Evolutionary conservation across 2,113 vertebrate genomes (phyloP), one percentile per base, ranked within the genome.

Genomic region (Nansenia antarctica): DNA sequence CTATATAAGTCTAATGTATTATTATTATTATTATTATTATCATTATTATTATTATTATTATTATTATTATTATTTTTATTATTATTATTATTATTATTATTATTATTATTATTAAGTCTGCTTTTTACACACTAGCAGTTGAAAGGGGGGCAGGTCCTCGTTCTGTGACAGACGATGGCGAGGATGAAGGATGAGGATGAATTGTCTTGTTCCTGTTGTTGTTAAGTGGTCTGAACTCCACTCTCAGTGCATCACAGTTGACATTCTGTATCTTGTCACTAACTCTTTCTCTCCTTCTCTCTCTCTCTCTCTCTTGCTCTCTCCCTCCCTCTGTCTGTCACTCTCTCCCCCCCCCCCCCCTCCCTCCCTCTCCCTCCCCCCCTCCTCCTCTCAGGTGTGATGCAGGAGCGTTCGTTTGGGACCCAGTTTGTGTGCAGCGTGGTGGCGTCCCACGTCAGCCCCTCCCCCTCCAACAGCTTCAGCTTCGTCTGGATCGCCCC

Each of bases 351-450:
- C 47, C 29, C 59, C 45, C 53, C 34, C 14, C 29, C 32, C 8
- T 22, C 31, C 6, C 15, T n/a, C 11, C 15, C 12, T 53, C n/a
- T 29, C 24, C 49, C 11, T 37, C 39, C 24, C 14, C 14, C 29
- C 27, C 27, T 68, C 57, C 82, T 72, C 72, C 69, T 87, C 5
- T 0, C 70, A 98, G 97, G 97, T 79, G 94, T 97, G 85, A 95
- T 98, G 92, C 94, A 96, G 31, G 96, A 98, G 81, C 94, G 94
- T 35, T 96, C 95, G 82, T 98, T 97, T 76, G 96, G 96, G 73
- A 96, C 97, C 82, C 97, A 99, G 91, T 99, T 98, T 68, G 97
- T 99, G 87, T 99, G 98, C 91, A 99, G 98, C 0, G 96, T 99
- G 78, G 97, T 99, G 27, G 96, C 97, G 0, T 99, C 98, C 20